These are phyloP conservation scores for Drosophila lacertosa DNA, from an alignment of 1,140 invertebrate genomes.

Conservation along the genomic window DNA sequence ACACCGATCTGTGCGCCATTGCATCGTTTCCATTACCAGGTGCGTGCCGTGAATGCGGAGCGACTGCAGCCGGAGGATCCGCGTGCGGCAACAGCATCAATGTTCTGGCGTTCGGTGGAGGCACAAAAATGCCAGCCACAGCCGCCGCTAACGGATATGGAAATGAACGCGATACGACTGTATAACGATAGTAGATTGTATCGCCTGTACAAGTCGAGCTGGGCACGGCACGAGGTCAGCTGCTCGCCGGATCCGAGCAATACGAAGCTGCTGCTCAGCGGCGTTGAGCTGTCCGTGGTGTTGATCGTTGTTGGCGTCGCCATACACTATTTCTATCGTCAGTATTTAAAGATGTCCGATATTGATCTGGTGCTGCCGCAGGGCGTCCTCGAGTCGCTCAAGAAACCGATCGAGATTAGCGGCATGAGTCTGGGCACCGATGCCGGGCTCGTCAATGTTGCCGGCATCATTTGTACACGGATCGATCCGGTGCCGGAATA, in stretches of 20 bases:
- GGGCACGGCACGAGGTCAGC: slow-evolving; percentile 43
- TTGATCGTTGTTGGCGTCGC: slow-evolving; percentile 36
- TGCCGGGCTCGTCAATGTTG: neutral
- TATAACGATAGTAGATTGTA: slow-evolving; percentile 42
- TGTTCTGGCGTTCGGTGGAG: neutral
- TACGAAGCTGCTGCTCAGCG: slow-evolving; percentile 41
- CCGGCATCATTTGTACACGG: slow-evolving; percentile 55
- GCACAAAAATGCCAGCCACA: slow-evolving; percentile 7
- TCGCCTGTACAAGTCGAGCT: slow-evolving; percentile 48
- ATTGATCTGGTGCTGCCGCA: slow-evolving; percentile 59
- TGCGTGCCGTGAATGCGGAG: slow-evolving; percentile 65
- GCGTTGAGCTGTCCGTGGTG: slow-evolving; percentile 39
- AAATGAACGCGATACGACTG: slow-evolving; percentile 14
- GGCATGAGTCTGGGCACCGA: neutral
- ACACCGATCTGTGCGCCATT: slow-evolving; percentile 53
- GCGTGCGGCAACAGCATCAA: no score
- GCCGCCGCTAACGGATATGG: neutral
- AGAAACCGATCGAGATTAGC: slow-evolving; percentile 52
- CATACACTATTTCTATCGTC: slow-evolving; percentile 43
- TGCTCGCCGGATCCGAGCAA: slow-evolving; percentile 52
- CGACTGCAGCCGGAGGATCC: neutral
- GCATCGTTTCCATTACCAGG: slow-evolving; percentile 52
- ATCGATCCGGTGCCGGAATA: slow-evolving; percentile 43
- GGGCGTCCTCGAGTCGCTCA: slow-evolving; percentile 56
- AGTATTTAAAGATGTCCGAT: slow-evolving; percentile 63